Base-by-base conservation (phyloP, 2,113 vertebrate species). In the Coracopsis vasa region DNA sequence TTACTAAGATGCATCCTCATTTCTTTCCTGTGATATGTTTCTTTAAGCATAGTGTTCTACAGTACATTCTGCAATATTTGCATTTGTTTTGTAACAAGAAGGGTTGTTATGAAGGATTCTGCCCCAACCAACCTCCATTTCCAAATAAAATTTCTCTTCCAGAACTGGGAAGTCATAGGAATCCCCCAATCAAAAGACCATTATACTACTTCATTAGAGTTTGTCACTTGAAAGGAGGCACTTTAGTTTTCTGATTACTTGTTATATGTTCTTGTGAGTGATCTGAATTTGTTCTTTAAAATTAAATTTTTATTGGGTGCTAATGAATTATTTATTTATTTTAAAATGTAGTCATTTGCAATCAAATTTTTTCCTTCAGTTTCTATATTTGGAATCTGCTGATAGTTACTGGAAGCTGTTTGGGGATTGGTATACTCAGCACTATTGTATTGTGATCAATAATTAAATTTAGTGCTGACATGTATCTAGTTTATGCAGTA, bases 401-500 rank as follows among this genome's bases (percentile, higher is more conserved):
- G 98, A 98, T 98, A 98, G 98, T 98, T 98, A 98, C 98, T 98
- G 98, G 98, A 98, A 98, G 97, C 97, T 98, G 98, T 98, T 98
- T 98, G 83, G 96, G 97, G 97, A 98, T 98, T 98, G 97, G 96
- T 98, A 98, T 97, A 98, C 97, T 99, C 99, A 99, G 99, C 98
- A 99, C 97, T 99, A 99, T 99, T 98, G 99, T 99, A 99, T 99
- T 98, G 98, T 98, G 98, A 99, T 99, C 99, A 98, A 99, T 99
- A 98, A 98, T 98, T 98, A 98, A 97, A 98, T 98, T 98, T 98
- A 98, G 98, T 99, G 98, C 98, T 99, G 98, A 99, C 98, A 98
- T 97, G 98, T 97, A 98, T 98, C 97, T 98, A 97, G 98, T 98
- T 98, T 98, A 98, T 98, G 96, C 97, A 98, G 98, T 97, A 97